Evolutionary conservation across 1,140 invertebrate species (phyloP).

Genomic region (Conus betulinus): DNA sequence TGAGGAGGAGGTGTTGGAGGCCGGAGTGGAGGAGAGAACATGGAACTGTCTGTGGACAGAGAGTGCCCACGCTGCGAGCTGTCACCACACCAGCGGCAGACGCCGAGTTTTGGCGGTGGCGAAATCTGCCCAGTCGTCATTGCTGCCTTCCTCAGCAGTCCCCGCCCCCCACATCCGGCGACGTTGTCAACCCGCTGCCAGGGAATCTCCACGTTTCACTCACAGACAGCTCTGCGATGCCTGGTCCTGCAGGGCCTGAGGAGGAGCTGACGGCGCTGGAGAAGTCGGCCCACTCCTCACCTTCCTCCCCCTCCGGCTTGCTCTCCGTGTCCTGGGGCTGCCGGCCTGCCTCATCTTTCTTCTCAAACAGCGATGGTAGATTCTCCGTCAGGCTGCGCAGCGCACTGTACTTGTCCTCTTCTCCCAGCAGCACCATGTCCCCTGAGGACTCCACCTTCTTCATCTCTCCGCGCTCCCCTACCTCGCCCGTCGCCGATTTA

Average conservation of each 20-base stretch:
- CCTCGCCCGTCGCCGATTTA: slow-evolving; percentile 40
- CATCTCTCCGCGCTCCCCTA: background rate
- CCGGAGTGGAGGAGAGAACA: background rate
- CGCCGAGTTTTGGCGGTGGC: slow-evolving; percentile 26
- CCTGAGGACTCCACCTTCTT: slow-evolving; percentile 25
- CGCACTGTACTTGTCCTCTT: slow-evolving; percentile 77
- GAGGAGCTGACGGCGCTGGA: background rate
- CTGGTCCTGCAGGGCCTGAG: background rate
- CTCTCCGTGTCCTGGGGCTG: slow-evolving; percentile 37
- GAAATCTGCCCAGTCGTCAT: slow-evolving; percentile 53
- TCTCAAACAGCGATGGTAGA: slow-evolving; percentile 40
- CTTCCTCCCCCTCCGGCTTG: slow-evolving; percentile 27
- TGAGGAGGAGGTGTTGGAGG: background rate
- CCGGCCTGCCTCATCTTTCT: background rate
- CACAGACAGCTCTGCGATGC: background rate
- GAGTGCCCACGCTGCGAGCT: background rate
- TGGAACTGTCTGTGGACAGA: no score
- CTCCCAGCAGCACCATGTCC: slow-evolving; percentile 63
- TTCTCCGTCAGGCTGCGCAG: slow-evolving; percentile 58
- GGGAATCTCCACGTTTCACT: background rate
- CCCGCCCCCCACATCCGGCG: background rate
- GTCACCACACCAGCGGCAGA: background rate
- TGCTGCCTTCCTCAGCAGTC: slow-evolving; percentile 28
- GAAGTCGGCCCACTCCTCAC: slow-evolving; percentile 60
- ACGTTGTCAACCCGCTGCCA: background rate